These are phyloP conservation scores for Hippocampus kuda DNA, from an alignment of 2,797 vertebrate genomes.

Conservation along the genomic window DNA sequence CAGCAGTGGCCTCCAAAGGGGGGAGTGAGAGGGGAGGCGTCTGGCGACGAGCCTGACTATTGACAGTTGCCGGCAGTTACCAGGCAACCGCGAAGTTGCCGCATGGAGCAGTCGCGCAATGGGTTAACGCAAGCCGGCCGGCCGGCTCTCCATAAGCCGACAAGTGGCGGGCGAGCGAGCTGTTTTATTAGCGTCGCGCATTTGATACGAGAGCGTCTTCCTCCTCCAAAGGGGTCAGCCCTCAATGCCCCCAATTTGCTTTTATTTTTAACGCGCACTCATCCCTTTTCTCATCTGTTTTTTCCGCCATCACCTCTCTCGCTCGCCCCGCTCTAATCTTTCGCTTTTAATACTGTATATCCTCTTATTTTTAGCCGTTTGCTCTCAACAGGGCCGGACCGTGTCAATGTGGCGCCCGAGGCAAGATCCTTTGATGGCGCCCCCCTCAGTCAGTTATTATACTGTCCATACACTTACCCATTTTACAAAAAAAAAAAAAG, in stretches of 20 bases:
- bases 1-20: background rate
- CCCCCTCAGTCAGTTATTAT: too few relatives aligned
- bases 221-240: constrained; percentile 58
- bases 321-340: background rate
- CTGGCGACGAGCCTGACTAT: background rate
- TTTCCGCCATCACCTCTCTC: constrained; percentile 15
- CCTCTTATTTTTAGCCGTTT: constrained; percentile 1
- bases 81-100: constrained; percentile 9
- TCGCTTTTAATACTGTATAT: background rate
- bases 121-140: background rate
- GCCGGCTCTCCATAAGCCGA: background rate
- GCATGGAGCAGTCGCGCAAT: background rate
- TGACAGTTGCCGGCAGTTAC: constrained; percentile 5
- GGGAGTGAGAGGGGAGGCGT: background rate
- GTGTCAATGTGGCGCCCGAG: too few relatives aligned
- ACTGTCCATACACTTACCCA: too few relatives aligned
- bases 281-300: constrained; percentile 23
- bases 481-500: too few relatives aligned
- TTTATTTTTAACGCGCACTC: constrained; percentile 66
- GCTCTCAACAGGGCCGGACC: background rate
- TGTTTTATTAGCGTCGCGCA: constrained; percentile 48
- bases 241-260: constrained; percentile 61
- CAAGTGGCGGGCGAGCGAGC: constrained; percentile 57
- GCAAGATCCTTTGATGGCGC: too few relatives aligned
- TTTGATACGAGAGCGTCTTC: constrained; percentile 49